These are phyloP conservation scores for Rhabdomys pumilio DNA, from an alignment of 2,797 vertebrate genomes.

Conservation along the genomic window DNA sequence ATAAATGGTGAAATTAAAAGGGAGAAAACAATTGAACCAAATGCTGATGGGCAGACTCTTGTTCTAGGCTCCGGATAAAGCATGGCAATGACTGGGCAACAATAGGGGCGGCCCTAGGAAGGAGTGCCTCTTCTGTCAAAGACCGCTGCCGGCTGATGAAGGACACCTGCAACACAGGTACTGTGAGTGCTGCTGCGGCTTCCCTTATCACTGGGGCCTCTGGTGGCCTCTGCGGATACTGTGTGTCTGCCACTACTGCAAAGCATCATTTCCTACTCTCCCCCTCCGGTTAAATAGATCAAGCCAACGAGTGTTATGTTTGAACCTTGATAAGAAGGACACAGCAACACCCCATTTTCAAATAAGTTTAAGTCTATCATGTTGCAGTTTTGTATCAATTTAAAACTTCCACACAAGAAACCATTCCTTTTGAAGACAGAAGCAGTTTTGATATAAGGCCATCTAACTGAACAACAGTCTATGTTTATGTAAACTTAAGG, in stretches of 20 bases:
- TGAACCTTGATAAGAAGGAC: constrained; percentile 21
- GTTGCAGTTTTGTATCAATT: constrained; percentile 5
- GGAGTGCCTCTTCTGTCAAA: constrained; percentile 98
- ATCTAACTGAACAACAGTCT: constrained; percentile 14
- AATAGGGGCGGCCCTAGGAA: constrained; percentile 97
- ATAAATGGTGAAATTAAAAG: constrained; percentile 87
- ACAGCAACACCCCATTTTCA: neutral
- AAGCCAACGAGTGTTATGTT: constrained; percentile 30
- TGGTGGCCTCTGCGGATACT: neutral
- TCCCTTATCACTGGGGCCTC: neutral
- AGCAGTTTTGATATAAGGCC: constrained; percentile 61
- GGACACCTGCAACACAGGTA: constrained; percentile 99
- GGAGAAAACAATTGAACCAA: constrained; percentile 79
- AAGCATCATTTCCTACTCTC: neutral
- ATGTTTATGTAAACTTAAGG: constrained; percentile 35
- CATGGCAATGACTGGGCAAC: constrained; percentile 99
- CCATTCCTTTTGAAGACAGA: constrained; percentile 42
- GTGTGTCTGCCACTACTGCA: neutral
- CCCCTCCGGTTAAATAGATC: neutral
- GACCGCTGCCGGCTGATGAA: constrained; percentile 99
- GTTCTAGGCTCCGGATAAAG: constrained; percentile 93
- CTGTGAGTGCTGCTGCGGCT: neutral
- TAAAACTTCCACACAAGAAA: neutral
- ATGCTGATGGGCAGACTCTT: constrained; percentile 85
- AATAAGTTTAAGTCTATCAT: neutral